phyloP scores from a whole-genome alignment of 2,797 vertebrate genomes.

The Gila robusta region DNA sequence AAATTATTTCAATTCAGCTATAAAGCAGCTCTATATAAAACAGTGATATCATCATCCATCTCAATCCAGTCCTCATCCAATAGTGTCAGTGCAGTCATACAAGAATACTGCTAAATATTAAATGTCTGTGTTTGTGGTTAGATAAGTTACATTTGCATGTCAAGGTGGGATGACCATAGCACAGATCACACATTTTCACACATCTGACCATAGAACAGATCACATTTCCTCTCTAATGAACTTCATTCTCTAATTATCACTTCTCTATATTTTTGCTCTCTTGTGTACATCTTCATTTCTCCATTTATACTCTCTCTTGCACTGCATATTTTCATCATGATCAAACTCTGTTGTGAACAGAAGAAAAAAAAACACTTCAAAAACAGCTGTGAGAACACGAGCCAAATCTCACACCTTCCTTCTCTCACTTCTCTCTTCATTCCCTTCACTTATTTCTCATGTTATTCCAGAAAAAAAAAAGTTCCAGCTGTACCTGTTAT shows the following conservation, averaged over 20 bases:
- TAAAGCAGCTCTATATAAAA: too few species aligned
- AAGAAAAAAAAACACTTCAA: slow-evolving; percentile 49
- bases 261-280: slow-evolving; percentile 46
- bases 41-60: not conserved
- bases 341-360: slow-evolving; percentile 59
- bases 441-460: slow-evolving; percentile 21
- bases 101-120: not conserved
- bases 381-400: slow-evolving; percentile 57
- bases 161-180: not conserved
- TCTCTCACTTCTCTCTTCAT: slow-evolving; percentile 8
- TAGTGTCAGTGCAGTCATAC: not conserved
- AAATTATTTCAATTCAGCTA: too few species aligned
- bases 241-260: slow-evolving; percentile 29
- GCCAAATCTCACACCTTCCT: slow-evolving; percentile 54
- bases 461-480: not conserved
- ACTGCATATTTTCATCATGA: slow-evolving; percentile 63
- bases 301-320: slow-evolving; percentile 58
- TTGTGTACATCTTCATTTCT: slow-evolving; percentile 64
- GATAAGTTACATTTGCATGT: not conserved
- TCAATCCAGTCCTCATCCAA: not conserved
- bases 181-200: not conserved
- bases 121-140: not conserved
- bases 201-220: not conserved
- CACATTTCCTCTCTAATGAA: slow-evolving; percentile 53
- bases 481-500: not conserved